These are phyloP conservation scores for Epinephelus cyanopodus DNA, from an alignment of 2,113 vertebrate genomes.

Conservation along the genomic window DNA sequence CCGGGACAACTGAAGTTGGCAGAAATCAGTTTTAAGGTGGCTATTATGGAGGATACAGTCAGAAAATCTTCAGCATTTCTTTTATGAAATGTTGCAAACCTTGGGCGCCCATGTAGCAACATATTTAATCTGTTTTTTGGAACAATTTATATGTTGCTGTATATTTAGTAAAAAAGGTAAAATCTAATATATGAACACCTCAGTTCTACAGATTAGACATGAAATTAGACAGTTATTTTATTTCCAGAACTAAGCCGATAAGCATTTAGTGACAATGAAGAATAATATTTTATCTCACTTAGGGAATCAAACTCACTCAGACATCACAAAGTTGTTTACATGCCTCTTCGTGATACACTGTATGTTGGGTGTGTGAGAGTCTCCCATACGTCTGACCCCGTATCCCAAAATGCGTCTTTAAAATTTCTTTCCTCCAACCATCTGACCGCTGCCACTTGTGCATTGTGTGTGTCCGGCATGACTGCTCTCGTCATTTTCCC, in stretches of 20 bases:
- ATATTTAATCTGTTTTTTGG: background rate
- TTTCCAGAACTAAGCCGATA: background rate
- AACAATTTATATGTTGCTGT: background rate
- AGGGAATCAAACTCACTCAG: background rate
- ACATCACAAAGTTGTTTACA: slow-evolving; percentile 5
- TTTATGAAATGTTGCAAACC: background rate
- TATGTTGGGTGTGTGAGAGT: slow-evolving; percentile 20
- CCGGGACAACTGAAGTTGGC: too few species aligned
- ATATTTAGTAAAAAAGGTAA: background rate
- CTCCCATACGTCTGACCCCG: slow-evolving; percentile 58
- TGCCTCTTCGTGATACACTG: background rate
- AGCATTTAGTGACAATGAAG: background rate
- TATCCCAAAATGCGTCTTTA: slow-evolving; percentile 67
- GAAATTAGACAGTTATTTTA: background rate
- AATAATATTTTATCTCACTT: background rate
- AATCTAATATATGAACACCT: background rate
- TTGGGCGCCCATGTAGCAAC: background rate
- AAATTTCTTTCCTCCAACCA: slow-evolving; percentile 72
- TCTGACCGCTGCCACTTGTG: slow-evolving; percentile 80
- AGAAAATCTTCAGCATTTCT: background rate
- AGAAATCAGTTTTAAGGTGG: background rate
- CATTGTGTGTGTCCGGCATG: slow-evolving; percentile 83
- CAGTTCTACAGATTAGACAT: background rate
- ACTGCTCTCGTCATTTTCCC: slow-evolving; percentile 83
- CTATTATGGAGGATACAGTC: background rate